Evolutionary conservation across 2,113 vertebrate species (phyloP).

Genomic region (Microtus ochrogaster): DNA sequence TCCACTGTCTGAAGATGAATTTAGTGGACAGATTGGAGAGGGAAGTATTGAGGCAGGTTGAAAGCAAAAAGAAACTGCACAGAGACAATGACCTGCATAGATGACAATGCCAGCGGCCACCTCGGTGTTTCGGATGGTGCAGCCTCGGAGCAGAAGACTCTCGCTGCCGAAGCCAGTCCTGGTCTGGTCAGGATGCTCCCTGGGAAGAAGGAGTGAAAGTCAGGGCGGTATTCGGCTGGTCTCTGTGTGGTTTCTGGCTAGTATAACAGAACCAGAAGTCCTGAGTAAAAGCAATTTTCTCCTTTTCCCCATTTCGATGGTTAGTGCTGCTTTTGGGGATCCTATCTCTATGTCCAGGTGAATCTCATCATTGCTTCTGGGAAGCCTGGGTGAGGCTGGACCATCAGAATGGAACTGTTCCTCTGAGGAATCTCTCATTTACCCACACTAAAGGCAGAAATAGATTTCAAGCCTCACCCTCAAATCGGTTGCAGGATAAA

Average conservation of each 20-base stretch:
- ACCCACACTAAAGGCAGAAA: neutral
- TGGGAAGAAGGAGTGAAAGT: slow-evolving; percentile 79
- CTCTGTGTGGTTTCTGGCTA: neutral
- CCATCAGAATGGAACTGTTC: neutral
- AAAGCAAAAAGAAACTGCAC: neutral
- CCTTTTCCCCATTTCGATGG: neutral
- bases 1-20: neutral
- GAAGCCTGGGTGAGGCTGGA: neutral
- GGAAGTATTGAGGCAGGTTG: neutral
- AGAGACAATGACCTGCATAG: slow-evolving; percentile 85
- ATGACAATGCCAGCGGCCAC: slow-evolving; percentile 87
- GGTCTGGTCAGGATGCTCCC: slow-evolving; percentile 90
- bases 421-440: neutral
- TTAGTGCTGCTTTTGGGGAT: rapidly evolving
- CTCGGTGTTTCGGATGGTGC: slow-evolving; percentile 89
- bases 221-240: neutral
- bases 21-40: neutral
- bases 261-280: neutral
- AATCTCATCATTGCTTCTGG: neutral
- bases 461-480: neutral
- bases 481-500: neutral
- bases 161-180: slow-evolving; percentile 87
- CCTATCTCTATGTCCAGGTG: neutral
- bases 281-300: rapidly evolving
- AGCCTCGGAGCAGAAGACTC: slow-evolving; percentile 90